Base-by-base conservation (phyloP, 2,113 vertebrate species). In the Suncus etruscus region DNA sequence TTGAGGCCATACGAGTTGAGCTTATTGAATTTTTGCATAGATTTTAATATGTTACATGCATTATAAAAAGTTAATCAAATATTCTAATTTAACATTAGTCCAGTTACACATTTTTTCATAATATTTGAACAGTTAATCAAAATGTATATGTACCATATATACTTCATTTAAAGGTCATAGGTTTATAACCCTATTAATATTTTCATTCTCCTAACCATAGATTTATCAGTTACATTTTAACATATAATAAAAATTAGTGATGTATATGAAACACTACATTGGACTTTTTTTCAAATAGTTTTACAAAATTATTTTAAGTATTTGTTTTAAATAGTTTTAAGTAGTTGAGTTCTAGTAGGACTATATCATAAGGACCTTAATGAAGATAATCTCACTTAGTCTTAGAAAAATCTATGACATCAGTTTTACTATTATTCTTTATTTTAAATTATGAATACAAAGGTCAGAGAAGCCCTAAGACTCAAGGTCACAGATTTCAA, bases 361-460 rank as follows among this genome's bases (percentile, higher is more conserved):
- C 22, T 77, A 18, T 45, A 22, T 27, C 22, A 22, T 29, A 6
- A 75, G 5, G 15, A 24, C 39, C 31, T 83, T 86, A 7, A 69
- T 31, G 48, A 1, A 12, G 11, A 85, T 68, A 70, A 74, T 74
- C 8, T 76, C n/a, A 74, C 72, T 93, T 83, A 58, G 22, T 39
- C 8, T 75, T 50, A 24, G 24, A 83, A 75, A 48, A 5, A 48
- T 31, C 11, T 54, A 29, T 74, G 27, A 61, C 6, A 24, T 6
- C 27, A 6, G 14, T 50, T 93, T 92, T 92, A 72, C 83, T 78
- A 45, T 88, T 29, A 27, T 75, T 9, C 7, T 85, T 9, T 70
- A 58, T 78, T 83, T 32, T 54, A 29, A 9, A 50, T 90, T 24
- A 72, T 50, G 50, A 87, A 89, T 66, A 61, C 8, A 25, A 65